Evolutionary conservation across 2,888 invertebrate species (phyloP).

Genomic region (Limnephilus auricula): DNA sequence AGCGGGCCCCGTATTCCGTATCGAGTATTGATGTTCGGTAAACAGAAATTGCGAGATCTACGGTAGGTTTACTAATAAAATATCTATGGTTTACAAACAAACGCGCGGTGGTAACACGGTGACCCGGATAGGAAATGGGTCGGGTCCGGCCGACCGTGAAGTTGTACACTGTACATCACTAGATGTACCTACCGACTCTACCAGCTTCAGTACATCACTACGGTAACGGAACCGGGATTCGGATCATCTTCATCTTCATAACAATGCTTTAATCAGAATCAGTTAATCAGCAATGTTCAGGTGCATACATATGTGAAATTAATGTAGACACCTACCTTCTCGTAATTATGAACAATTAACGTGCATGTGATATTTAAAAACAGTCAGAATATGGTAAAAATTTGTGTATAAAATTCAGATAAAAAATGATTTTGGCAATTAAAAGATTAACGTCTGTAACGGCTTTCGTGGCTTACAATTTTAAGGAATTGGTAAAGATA

Average conservation of each 20-base stretch:
- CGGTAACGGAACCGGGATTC: neutral
- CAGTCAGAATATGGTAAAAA: neutral
- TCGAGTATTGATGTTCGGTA: neutral
- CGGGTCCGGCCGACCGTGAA: slow-evolving; percentile 32
- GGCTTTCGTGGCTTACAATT: neutral
- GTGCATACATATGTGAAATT: neutral
- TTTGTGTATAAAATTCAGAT: neutral
- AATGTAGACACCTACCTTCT: neutral
- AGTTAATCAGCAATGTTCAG: neutral
- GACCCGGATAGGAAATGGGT: slow-evolving; percentile 40
- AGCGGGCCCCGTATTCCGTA: neutral
- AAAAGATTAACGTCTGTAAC: neutral
- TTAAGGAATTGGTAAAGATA: neutral
- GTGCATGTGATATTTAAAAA: neutral
- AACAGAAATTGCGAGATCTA: neutral
- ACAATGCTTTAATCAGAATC: neutral
- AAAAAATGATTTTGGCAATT: neutral
- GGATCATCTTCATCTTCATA: neutral
- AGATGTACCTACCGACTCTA: neutral
- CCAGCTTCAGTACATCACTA: neutral
- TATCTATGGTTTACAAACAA: neutral
- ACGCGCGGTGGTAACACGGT: slow-evolving; percentile 35
- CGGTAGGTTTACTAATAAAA: neutral
- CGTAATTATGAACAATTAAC: neutral
- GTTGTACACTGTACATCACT: neutral